Evolutionary conservation across 2,888 invertebrate species (phyloP), one percentile per base, ranked within the genome.

Genomic region (Hydraecia micacea): DNA sequence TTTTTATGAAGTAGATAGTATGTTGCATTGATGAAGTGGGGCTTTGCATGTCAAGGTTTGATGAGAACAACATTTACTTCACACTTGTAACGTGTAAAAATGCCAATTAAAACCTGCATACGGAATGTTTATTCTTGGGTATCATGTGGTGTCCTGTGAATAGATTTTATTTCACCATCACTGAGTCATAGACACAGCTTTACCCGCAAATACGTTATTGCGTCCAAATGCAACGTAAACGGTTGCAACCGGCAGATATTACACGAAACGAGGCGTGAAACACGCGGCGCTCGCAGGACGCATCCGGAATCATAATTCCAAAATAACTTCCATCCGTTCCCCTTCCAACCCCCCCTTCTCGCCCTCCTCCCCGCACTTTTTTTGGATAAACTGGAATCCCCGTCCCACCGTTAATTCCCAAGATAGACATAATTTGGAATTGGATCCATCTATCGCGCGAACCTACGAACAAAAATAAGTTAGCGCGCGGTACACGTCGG

Each of bases 391-490:
- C 94, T 95, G 96, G 96, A 96, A 95, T 96, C 96, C 95, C 96
- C 96, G 94, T 93, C 93, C 95, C 95, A 93, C 93, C 94, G 96
- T 96, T 96, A 96, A 97, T 97, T 97, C 97, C 97, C 97, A 97
- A 96, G 97, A 96, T 96, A 96, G 95, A 96, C 96, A 97, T 97
- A 97, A 97, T 97, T 97, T 96, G 96, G 97, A 97, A 97, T 97
- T 97, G 97, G 97, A 97, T 97, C 96, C 97, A 97, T 97, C 96
- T 96, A 97, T 97, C 96, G 95, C 95, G 93, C 90, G 93, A 94
- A 93, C 94, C 94, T 95, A 93, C 95, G 95, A 93, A 95, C 95
- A 95, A 95, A 96, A 96, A 96, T 97, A 96, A 95, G 95, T 95
- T 95, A 94, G 93, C 93, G 91, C 91, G 91, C 83, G 89, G 91